Conservation (phyloP, 2,797 vertebrate genomes). For the Apogon talboti region DNA sequence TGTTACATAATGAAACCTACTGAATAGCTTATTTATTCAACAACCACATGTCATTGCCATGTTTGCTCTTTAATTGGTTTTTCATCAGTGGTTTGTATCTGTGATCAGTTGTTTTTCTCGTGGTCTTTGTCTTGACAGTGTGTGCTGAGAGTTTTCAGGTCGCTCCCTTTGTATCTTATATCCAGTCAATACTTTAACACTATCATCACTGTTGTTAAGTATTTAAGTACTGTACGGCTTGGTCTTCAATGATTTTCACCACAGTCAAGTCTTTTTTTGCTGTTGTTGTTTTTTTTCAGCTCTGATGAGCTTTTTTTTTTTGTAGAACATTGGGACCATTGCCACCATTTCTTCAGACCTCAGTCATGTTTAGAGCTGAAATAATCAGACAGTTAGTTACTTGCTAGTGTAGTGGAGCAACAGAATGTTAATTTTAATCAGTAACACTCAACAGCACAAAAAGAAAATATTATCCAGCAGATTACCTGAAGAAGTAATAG, state of each 20-base stretch:
- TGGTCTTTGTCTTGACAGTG: constrained; percentile 10
- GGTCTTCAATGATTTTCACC: background rate
- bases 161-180: background rate
- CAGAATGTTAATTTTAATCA: too few relatives aligned
- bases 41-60: background rate
- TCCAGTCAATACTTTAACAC: background rate
- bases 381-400: too few relatives aligned
- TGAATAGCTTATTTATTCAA: background rate
- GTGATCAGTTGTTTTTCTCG: background rate
- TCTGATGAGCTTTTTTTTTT: background rate
- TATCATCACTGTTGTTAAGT: too few relatives aligned
- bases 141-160: constrained; percentile 10
- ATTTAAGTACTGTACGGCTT: background rate
- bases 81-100: constrained; percentile 4
- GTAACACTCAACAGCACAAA: too few relatives aligned
- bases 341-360: background rate
- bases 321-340: background rate
- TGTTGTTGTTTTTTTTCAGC: constrained; percentile 1
- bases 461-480: too few relatives aligned
- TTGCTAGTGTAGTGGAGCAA: too few relatives aligned
- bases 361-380: too few relatives aligned
- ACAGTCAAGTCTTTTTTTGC: background rate
- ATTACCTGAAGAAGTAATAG: too few relatives aligned
- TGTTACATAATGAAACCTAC: too few relatives aligned
- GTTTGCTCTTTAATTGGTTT: background rate